Evolutionary conservation across 1,140 invertebrate species (phyloP), one percentile per base, ranked within the genome.

Genomic region (Achatina immaculata): DNA sequence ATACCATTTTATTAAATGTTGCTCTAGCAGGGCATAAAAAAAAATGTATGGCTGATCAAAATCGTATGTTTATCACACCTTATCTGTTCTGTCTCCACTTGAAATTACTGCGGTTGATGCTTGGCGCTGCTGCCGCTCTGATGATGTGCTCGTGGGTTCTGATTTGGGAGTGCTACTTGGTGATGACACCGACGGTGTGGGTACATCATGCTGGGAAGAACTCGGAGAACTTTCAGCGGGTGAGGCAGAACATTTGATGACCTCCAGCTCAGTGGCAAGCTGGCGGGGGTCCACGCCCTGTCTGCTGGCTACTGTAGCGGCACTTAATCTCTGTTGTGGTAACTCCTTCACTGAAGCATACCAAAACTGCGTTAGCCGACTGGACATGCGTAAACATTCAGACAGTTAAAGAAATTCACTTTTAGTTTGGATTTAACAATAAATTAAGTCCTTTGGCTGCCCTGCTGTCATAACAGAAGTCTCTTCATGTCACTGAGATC

Each of bases 111-210:
- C 4, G 58, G 58, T 14, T 6, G 58, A 62, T 2, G n/a, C 28
- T 6, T n/a, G 28, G 4, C 36, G 16, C 9, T 55, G 73, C 55
- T 77, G 78, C 78, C 86, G 79, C 48, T 89, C 88, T 0, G 88
- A 88, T 24, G 87, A 86, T 19, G 86, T 85, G 48, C 87, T 87
- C 21, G 86, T 84, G 42, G 85, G 86, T 55, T 89, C 88, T 38
- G 88, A 88, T 34, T 83, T 83, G 2, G 89, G 88, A 34, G 89
- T 88, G 79, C 88, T 89, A 74, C 87, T 87, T 14, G 87, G 86
- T 0, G 89, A 89, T 14, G 89, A 90, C 68, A 88, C 81, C 76
- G 88, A 89, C n/a, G 89, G 87, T 9, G 88, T 89, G 73, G 86
- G 79, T 65, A 86, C 83, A 65, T 89, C 88, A 1, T 85, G 88